Evolutionary conservation across 2,113 vertebrate species (phyloP), one percentile per base, ranked within the genome.

Genomic region (Henicopernis longicauda): DNA sequence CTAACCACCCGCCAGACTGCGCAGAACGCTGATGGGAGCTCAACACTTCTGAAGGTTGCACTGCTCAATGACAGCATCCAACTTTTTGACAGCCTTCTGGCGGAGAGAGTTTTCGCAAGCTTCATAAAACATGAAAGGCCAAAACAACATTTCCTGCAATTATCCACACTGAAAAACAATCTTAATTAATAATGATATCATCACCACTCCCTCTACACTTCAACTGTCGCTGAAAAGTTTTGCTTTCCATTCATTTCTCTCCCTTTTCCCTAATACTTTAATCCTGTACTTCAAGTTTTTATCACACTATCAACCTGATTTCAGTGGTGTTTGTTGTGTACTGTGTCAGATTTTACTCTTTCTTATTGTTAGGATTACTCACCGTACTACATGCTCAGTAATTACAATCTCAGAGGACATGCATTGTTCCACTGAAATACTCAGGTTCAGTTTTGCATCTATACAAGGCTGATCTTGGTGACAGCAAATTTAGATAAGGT

Each of bases 51-150:
- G 82, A 67, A 88, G 65, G 79, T 40, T 62, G 67, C 90, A 83
- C 38, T 16, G 13, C 82, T 86, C 36, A 70, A 32, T 0, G 0
- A 47, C 66, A 84, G 82, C 82, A 90, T 80, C 85, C 79, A 95
- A 81, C 82, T 93, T 86, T 44, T 45, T 90, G 90, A 90, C 96
- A 97, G 87, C 74, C 67, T 92, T 58, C 90, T 88, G 74, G 58
- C 25, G 1, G 32, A 93, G 67, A 20, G 20, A 42, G 52, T 45
- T 82, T 74, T 63, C 6, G 1, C 72, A 95, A 93, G 93, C 88
- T 77, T 83, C 93, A 85, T 49, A 70, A 54, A 92, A 86, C 54
- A 80, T 0, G 1, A 84, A 63, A 94, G 94, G 82, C 59, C 95
- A 90, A 86, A 93, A 31, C 44, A 93, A 90, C 45, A 47, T 5